Base-by-base conservation (phyloP, 2,888 invertebrate species). In the Antheraea assamensis region DNA sequence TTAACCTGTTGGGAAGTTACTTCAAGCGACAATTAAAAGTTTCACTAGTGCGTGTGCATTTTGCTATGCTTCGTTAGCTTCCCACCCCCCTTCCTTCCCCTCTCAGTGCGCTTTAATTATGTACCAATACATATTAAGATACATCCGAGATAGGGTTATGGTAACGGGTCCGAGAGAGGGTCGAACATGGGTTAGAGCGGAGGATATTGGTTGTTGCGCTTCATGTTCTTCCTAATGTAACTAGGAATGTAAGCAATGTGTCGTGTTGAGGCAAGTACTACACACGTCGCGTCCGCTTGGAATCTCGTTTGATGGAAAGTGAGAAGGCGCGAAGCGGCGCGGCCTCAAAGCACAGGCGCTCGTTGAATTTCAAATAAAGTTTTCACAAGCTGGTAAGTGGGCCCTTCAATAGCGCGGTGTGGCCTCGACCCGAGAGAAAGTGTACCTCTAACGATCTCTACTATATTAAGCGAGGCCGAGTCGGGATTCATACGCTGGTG, bases 271-370 rank as follows among this genome's bases (percentile, higher is more conserved):
- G 27, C 61, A 13, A 24, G 61, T 61, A 61, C 61, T 61, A 61
- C 61, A 4, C 61, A 61, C 27, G 15, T 27, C 61, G 27, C 61
- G 27, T 55, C 55, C 21, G n/a, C 21, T 61, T 27, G 61, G 61
- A 61, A 61, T 61, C 61, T 27, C 27, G 61, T 61, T 61, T 61
- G 15, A 13, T 61, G 61, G 55, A 61, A 61, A 61, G 61, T 61
- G 61, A 61, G 61, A 15, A 17, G 27, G 27, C 27, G 61, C 61
- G 24, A 7, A 7, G 5, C 10, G n/a, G n/a, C 24, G 58, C 21
- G 58, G 58, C 24, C 15, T 27, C 24, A 27, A 27, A 24, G 61
- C 27, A 2, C 24, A 61, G 3, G 61, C 15, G 24, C 13, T 27
- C 3, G 61, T 61, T 61, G 61, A 61, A 61, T 61, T 24, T 61